Percentiles rank a stretch among this genome's conserved stretches.
These are phyloP conservation scores for Plutella xylostella DNA, from an alignment of 2,888 invertebrate genomes.

Conservation along the genomic window DNA sequence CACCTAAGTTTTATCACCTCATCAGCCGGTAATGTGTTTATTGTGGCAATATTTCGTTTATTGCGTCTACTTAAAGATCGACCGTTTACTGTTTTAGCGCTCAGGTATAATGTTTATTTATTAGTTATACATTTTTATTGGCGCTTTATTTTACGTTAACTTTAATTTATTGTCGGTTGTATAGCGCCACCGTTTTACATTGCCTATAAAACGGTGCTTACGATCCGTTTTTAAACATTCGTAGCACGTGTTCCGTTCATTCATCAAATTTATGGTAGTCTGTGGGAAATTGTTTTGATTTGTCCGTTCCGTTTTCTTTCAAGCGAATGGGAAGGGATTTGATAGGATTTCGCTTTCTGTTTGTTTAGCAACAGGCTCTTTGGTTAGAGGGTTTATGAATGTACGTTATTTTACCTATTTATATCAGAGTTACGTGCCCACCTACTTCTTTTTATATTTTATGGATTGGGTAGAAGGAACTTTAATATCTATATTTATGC, in stretches of 20 bases:
- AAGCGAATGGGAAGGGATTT: conserved; percentile 9
- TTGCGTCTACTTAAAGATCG: conserved; percentile 58
- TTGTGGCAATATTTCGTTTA: conserved; percentile 68
- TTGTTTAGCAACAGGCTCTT: neutral
- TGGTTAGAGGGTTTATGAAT: too few relatives aligned
- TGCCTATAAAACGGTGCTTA: conserved; percentile 68
- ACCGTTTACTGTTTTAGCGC: conserved; percentile 63
- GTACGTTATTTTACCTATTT: too few relatives aligned
- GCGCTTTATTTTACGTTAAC: conserved; percentile 68
- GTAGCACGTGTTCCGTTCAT: conserved; percentile 69
- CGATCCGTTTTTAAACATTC: conserved; percentile 65
- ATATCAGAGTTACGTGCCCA: too few relatives aligned
- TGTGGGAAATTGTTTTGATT: conserved; percentile 65
- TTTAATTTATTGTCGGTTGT: conserved; percentile 68
- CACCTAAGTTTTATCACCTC: conserved; percentile 50
- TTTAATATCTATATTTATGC: too few relatives aligned
- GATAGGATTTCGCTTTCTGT: conserved; percentile 7
- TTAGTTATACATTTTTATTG: conserved; percentile 71
- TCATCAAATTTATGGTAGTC: conserved; percentile 67
- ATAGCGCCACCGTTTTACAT: conserved; percentile 61
- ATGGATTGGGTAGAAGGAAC: too few relatives aligned
- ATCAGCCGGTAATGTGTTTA: conserved; percentile 66
- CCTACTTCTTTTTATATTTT: too few relatives aligned
- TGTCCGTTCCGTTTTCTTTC: conserved; percentile 30
- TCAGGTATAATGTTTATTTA: conserved; percentile 70